Evolutionary conservation across 1,140 invertebrate species (phyloP).

Genomic region (Orchesella cincta): DNA sequence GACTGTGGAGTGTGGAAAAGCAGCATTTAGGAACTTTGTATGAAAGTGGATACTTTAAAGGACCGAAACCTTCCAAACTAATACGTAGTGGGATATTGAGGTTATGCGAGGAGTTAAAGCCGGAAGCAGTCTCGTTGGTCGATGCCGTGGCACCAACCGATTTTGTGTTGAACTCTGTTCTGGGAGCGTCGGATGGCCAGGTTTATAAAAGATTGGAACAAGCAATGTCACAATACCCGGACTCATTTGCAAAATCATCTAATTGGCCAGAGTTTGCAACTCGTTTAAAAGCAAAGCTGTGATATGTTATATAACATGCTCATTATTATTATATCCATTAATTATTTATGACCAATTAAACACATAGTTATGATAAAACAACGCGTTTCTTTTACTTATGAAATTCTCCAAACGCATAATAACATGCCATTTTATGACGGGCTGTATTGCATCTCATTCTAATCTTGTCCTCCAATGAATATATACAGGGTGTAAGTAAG

Average conservation of each 20-base stretch:
- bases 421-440: too few species aligned
- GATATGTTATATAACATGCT: too few species aligned
- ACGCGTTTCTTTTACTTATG: background rate
- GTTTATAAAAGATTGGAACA: constrained; percentile 82
- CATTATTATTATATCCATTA: constrained; percentile 1
- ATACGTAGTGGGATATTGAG: constrained; percentile 67
- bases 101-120: constrained; percentile 66
- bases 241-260: constrained; percentile 69
- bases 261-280: constrained; percentile 75
- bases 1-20: constrained; percentile 72
- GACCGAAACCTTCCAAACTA: constrained; percentile 43
- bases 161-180: constrained; percentile 78
- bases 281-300: constrained; percentile 47
- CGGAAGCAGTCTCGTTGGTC: constrained; percentile 73
- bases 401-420: background rate
- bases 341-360: background rate
- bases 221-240: constrained; percentile 69
- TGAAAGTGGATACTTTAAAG: constrained; percentile 55
- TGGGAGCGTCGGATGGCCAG: constrained; percentile 78
- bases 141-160: constrained; percentile 88
- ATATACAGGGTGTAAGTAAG: too few species aligned
- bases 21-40: constrained; percentile 56
- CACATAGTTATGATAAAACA: background rate
- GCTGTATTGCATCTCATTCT: too few species aligned
- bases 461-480: too few species aligned